phyloP scores from a whole-genome alignment of 2,113 vertebrate genomes.

The Eubucco bourcierii region DNA sequence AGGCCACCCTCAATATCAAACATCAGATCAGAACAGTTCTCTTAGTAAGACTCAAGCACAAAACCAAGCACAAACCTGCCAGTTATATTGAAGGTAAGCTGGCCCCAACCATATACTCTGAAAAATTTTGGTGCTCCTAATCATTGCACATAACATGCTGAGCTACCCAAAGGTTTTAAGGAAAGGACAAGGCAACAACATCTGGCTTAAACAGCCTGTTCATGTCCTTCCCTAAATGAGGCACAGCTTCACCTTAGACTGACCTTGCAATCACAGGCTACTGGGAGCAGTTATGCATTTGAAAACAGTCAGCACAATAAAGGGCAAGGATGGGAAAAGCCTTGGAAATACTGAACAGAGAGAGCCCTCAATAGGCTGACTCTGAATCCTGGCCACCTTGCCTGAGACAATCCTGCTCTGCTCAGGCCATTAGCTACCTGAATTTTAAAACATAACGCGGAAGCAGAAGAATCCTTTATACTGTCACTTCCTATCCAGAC shows the following conservation, averaged over 20 bases:
- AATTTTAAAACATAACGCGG: background rate
- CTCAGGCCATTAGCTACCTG: background rate
- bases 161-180: constrained; percentile 7
- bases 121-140: background rate
- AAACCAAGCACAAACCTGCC: background rate
- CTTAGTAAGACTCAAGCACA: background rate
- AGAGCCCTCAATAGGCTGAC: background rate
- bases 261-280: constrained; percentile 69
- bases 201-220: constrained; percentile 19
- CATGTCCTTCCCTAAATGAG: background rate
- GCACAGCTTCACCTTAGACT: constrained; percentile 41
- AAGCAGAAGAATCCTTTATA: background rate
- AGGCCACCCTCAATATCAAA: background rate
- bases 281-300: constrained; percentile 38
- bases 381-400: background rate
- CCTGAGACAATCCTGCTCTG: background rate
- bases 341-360: background rate
- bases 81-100: background rate
- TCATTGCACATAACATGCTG: background rate
- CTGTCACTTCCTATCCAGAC: background rate
- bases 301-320: constrained; percentile 14
- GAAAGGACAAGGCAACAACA: constrained; percentile 28
- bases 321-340: background rate
- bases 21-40: background rate
- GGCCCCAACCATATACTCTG: background rate